Evolutionary conservation across 2,797 vertebrate genomes (phyloP).

Genomic region (Falco peregrinus): DNA sequence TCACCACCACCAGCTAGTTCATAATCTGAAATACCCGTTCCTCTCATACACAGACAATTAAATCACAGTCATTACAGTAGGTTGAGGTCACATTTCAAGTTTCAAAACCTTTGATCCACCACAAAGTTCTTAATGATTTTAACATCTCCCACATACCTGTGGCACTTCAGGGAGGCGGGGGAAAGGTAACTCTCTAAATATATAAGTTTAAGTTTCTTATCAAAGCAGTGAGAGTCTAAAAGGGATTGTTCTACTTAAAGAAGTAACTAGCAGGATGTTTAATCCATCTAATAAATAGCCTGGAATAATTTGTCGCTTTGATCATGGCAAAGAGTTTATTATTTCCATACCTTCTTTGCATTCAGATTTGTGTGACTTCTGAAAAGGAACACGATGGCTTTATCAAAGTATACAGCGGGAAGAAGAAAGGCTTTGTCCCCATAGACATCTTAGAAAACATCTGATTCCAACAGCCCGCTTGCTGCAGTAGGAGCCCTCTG

Average conservation of each 20-base stretch:
- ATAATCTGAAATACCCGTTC: neutral
- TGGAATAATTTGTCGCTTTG: neutral
- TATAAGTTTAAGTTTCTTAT: neutral
- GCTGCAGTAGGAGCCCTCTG: slow-evolving; percentile 61
- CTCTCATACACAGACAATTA: neutral
- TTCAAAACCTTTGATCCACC: neutral
- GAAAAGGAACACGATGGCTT: slow-evolving; percentile 89
- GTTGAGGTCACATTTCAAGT: neutral
- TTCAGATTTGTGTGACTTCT: slow-evolving; percentile 90
- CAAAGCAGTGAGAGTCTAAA: neutral
- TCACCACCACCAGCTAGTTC: neutral
- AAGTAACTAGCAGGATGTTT: neutral
- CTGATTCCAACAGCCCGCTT: slow-evolving; percentile 74
- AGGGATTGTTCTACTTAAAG: neutral
- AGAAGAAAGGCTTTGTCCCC: slow-evolving; percentile 93
- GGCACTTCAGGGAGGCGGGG: neutral
- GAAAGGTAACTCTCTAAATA: neutral
- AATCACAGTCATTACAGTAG: neutral
- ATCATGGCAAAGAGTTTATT: neutral
- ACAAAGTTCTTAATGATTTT: neutral
- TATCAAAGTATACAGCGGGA: slow-evolving; percentile 90
- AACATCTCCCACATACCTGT: neutral
- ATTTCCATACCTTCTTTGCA: slow-evolving; percentile 20
- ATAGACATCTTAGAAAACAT: slow-evolving; percentile 90
- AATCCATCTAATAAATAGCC: neutral